Evolutionary conservation across 2,113 vertebrate genomes (phyloP), one percentile per base, ranked within the genome.

Genomic region (western clawed frog (Xenopus tropicalis)): DNA sequence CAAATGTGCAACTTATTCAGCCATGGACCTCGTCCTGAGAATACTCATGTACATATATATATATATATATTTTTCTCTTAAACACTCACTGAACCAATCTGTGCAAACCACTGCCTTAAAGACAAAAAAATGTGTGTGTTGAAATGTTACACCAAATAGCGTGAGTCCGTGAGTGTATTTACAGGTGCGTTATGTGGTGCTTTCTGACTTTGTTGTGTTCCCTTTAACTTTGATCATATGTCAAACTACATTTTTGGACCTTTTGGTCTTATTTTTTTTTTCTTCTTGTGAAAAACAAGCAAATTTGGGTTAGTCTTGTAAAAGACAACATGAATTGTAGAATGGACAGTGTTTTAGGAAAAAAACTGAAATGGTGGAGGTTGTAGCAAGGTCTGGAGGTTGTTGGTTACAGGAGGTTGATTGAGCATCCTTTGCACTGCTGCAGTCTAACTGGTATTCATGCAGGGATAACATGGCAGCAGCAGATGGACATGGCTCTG

Each of bases 51-150:
- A 69, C 14, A 76, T 69, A 76, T 37, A 48, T 29, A 37, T 51
- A 66, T 46, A 13, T 13, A 62, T 23, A 61, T 67, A 43, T 43
- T 21, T 69, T 42, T 69, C 84, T 88, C 84, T 74, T 14, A 83
- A 83, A 69, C 67, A 62, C 80, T 89, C 83, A 89, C 87, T 83
- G 82, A 89, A 90, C 85, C 86, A 87, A 90, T 87, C 83, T 91
- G 87, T 90, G 88, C 88, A 91, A 90, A 95, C 94, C 93, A 95
- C 94, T 96, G 95, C 96, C 96, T 98, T 98, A 97, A 95, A 89
- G 90, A 95, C 46, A 52, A 75, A 61, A 52, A 69, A 54, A 80
- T 29, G 80, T 87, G 90, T 85, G 85, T 89, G 90, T 86, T 88
- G 78, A 88, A 85, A 19, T 19, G 80, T 83, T 84, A 88, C 91